Evolutionary conservation across 2,888 invertebrate genomes (phyloP), one percentile per base, ranked within the genome.

Genomic region (Lysandra bellargus): DNA sequence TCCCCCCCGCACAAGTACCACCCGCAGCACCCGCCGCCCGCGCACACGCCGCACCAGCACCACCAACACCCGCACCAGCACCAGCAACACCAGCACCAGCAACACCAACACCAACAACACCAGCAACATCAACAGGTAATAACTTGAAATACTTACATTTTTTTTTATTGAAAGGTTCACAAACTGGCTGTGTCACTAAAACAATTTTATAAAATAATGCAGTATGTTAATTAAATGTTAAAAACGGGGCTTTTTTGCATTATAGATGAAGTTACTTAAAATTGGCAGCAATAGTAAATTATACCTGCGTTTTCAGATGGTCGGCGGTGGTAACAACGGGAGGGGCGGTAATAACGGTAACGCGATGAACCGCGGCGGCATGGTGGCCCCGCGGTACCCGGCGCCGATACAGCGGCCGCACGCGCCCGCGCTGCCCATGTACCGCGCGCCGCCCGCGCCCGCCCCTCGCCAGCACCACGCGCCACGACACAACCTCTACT

Each of bases 321-420:
- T 91, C 84, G 88, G 88, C 84, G 90, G 89, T 74, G 91, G 91
- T 80, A 88, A 88, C 87, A 90, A 89, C 87, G 91, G 89, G 7
- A 90, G 91, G 80, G 89, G 85, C 80, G 88, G 86, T 81, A 87
- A 87, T 84, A 86, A 85, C 83, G 86, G 83, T 81, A 82, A 82
- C 81, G 84, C 83, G 73, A 86, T 89, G 87, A 83, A 83, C 72
- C 90, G 91, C 84, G 91, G 90, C 82, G 89, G 88, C 74, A 84
- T 90, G 88, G 83, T 84, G 78, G 90, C 92, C 83, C 93, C 92
- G 86, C 93, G 95, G 81, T 95, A 95, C 89, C 95, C 95, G 75
- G 91, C 95, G 85, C 95, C 95, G 84, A 95, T 95, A 85, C 95
- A 95, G 90, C 92, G 95, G 44, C 95, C 95, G 83, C 92, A 89